Percentiles rank a stretch among this genome's conserved stretches.
phyloP scores from a whole-genome alignment of 1,140 invertebrate genomes.

The Zaprionus kolodkinae region DNA sequence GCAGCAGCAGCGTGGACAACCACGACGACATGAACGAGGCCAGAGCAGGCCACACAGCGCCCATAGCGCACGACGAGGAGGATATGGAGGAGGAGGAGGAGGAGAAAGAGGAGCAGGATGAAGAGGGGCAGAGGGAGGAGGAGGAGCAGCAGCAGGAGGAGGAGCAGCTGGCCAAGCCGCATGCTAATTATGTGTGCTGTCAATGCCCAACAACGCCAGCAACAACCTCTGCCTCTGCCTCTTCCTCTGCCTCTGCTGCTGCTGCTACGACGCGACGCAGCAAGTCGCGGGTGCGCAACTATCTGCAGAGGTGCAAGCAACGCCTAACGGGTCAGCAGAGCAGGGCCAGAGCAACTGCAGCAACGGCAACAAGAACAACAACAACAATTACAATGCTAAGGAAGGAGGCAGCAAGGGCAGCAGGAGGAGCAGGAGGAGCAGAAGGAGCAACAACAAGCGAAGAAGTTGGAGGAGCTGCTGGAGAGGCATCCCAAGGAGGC shows the following conservation, averaged over 20 bases:
- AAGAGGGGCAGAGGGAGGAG: conserved; percentile 18
- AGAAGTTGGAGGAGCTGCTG: background rate
- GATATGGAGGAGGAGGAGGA: conserved; percentile 48
- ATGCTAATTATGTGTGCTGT: conserved; percentile 80
- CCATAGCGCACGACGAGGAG: conserved; percentile 74
- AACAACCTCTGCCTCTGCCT: conserved; percentile 18
- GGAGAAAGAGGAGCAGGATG: conserved; percentile 8
- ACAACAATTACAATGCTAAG: conserved; percentile 63
- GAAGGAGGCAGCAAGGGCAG: conserved; percentile 38
- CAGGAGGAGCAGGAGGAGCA: conserved; percentile 20
- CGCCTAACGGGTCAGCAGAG: conserved; percentile 79
- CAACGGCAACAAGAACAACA: conserved; percentile 40
- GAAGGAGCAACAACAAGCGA: background rate
- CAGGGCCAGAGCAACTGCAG: conserved; percentile 31
- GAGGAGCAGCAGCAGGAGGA: conserved; percentile 42
- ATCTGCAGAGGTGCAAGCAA: conserved; percentile 85
- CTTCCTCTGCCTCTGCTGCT: conserved; percentile 20
- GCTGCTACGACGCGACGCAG: conserved; percentile 69
- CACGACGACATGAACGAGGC: conserved; percentile 47
- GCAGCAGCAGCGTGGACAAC: conserved; percentile 38
- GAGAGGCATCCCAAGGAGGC: no score
- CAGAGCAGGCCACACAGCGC: conserved; percentile 59
- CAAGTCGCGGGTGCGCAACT: conserved; percentile 85
- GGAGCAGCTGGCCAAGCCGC: conserved; percentile 47
- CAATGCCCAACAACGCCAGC: conserved; percentile 58